Evolutionary conservation across 2,888 invertebrate species (phyloP).

Genomic region (Nomada flava): DNA sequence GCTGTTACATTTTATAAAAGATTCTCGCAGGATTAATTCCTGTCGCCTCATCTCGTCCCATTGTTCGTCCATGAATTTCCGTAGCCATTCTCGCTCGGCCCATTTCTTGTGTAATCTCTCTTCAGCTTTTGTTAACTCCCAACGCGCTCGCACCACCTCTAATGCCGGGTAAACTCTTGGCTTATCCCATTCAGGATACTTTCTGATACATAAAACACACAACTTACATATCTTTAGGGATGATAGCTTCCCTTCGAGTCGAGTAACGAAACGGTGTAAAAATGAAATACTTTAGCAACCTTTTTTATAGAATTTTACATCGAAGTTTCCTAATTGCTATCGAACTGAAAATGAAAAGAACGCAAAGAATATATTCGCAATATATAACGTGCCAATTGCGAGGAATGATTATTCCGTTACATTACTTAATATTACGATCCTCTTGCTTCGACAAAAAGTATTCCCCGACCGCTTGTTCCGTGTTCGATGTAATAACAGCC

Average conservation of each 20-base stretch:
- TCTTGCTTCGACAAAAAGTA: constrained; percentile 86
- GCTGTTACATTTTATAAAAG: constrained; percentile 88
- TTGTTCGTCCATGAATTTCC: constrained; percentile 85
- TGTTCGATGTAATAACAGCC: constrained; percentile 68
- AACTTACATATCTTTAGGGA: constrained; percentile 9
- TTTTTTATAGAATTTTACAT: constrained; percentile 22
- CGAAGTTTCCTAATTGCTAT: constrained; percentile 23
- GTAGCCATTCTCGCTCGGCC: constrained; percentile 83
- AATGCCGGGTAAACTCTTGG: constrained; percentile 86
- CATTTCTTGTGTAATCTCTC: constrained; percentile 85
- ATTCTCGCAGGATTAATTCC: constrained; percentile 85
- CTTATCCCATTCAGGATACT: constrained; percentile 88
- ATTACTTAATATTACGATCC: constrained; percentile 85
- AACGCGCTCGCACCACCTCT: constrained; percentile 85
- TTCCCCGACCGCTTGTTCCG: constrained; percentile 85
- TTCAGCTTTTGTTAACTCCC: constrained; percentile 85
- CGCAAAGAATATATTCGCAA: constrained; percentile 1
- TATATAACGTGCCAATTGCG: background rate
- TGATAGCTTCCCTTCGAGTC: background rate
- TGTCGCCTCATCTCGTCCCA: constrained; percentile 86
- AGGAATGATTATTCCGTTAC: constrained; percentile 18
- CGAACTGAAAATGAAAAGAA: constrained; percentile 35
- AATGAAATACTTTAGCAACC: constrained; percentile 19
- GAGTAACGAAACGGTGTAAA: background rate
- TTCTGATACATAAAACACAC: constrained; percentile 80